A percentile compares a stretch with the other conserved stretches of the same genome.
Evolutionary conservation across 2,113 vertebrate species (phyloP).

Genomic region (Sorex fumeus): DNA sequence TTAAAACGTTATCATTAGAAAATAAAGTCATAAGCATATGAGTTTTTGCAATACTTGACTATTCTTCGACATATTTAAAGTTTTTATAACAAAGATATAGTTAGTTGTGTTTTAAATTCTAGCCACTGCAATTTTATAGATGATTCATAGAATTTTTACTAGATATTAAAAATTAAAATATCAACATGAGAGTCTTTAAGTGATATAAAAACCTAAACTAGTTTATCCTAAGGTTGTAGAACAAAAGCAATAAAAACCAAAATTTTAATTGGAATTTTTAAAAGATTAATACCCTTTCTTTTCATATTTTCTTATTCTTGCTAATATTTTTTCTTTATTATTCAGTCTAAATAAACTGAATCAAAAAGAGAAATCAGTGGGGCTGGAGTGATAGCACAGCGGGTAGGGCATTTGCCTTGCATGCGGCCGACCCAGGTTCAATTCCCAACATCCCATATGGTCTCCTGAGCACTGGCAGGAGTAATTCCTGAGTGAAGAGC

Average conservation of each 20-base stretch:
- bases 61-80: neutral
- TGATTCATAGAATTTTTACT: neutral
- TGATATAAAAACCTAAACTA: neutral
- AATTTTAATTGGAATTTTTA: neutral
- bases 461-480: no score
- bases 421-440: no score
- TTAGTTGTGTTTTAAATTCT: neutral
- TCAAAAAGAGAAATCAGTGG: neutral
- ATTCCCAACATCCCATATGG: no score
- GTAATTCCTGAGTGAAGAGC: no score
- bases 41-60: neutral
- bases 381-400: no score
- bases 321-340: neutral
- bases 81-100: neutral
- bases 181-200: neutral
- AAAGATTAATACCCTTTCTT: neutral
- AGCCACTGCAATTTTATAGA: neutral
- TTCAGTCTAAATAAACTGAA: neutral
- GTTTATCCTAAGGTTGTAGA: neutral
- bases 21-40: neutral
- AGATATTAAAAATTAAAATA: conserved; percentile 14
- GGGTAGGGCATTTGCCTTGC: no score
- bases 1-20: neutral
- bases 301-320: neutral
- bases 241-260: neutral